Evolutionary conservation across 2,888 invertebrate species (phyloP), one percentile per base, ranked within the genome.

Genomic region (Silvanus unidentatus): DNA sequence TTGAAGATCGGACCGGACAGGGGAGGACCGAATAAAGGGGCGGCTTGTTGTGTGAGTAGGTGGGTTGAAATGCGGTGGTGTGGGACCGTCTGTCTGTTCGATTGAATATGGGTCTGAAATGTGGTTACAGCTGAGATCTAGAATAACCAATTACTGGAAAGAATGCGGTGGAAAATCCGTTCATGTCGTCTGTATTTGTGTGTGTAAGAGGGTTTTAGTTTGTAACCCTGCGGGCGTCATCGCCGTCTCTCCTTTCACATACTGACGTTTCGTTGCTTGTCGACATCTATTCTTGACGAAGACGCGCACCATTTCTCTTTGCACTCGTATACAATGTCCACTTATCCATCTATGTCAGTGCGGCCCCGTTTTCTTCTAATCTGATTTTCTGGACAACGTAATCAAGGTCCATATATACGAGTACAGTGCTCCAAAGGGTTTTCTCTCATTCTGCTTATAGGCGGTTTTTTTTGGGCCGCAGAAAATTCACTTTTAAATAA

Each of bases 271-370:
- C 22, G 22, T 22, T n/a, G n/a, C n/a, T n/a, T n/a, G n/a, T n/a
- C n/a, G n/a, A n/a, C n/a, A n/a, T 22, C 22, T 22, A 22, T 22
- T 22, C 22, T 22, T 22, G 22, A 22, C 22, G 22, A 14, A 34
- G 30, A 30, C 44, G n/a, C 44, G 34, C 40, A 37, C 44, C 28
- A 40, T 40, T 40, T 37, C 40, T 44, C 44, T 32, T 28, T 28
- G 35, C 39, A 5, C 32, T 12, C 32, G 22, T n/a, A 39, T 35
- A 48, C 50, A 50, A 50, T 48, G 51, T 51, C 44, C 51, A 48
- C 48, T 48, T 51, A 51, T 51, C 48, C 51, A 48, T 51, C 51
- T 48, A 43, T 45, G 46, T 51, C 51, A 43, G 27, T 11, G 42
- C 35, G 37, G 44, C 4, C 22, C n/a, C n/a, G n/a, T n/a, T n/a